Percentiles rank a stretch among this genome's conserved stretches.
These are phyloP conservation scores for Acinonyx jubatus DNA, from an alignment of 2,113 vertebrate genomes.

Conservation along the genomic window DNA sequence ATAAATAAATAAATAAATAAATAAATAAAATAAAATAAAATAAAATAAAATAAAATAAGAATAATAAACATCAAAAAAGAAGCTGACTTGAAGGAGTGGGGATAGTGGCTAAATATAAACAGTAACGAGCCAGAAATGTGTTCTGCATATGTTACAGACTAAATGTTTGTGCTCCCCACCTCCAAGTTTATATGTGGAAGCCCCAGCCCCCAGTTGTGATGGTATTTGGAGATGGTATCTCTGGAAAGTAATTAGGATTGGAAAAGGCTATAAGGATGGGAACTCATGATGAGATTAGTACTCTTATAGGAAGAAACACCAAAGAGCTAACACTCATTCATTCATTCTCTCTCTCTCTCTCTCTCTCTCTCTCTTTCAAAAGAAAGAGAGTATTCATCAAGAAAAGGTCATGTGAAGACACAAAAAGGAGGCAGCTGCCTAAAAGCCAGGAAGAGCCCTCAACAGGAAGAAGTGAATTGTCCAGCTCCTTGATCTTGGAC, in stretches of 20 bases:
- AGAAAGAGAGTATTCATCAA: not conserved
- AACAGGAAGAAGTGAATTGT: not conserved
- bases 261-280: not conserved
- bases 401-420: not conserved
- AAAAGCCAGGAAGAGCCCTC: not conserved
- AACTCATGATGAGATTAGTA: not conserved
- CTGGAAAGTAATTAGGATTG: not conserved
- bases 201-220: not conserved
- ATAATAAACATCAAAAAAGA: not conserved
- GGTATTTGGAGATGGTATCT: not conserved
- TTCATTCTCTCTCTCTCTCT: too few species aligned
- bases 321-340: not conserved
- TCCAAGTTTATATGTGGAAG: not conserved
- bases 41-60: not conserved
- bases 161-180: not conserved
- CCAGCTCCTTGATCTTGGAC: not conserved
- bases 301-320: not conserved
- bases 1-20: too few species aligned
- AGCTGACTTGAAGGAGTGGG: not conserved
- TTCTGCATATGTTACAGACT: fast-evolving
- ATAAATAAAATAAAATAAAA: too few species aligned
- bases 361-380: too few species aligned
- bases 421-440: not conserved
- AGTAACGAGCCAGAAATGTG: not conserved
- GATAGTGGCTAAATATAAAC: not conserved